Evolutionary conservation across 2,113 vertebrate species (phyloP).

Genomic region (Chrysemys picta): DNA sequence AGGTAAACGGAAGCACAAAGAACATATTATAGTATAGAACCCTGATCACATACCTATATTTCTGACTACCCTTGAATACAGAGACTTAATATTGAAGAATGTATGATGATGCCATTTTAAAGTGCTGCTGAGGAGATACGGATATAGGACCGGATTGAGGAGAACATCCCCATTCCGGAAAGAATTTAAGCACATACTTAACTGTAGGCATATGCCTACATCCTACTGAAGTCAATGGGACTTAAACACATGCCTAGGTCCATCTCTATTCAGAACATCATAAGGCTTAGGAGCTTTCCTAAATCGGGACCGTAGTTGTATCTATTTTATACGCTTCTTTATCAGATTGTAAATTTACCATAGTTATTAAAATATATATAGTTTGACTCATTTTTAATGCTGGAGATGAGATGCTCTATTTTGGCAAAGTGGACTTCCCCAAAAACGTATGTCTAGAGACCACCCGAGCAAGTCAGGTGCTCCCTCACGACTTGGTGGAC

Average conservation of each 20-base stretch:
- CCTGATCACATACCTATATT: neutral
- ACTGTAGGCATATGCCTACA: neutral
- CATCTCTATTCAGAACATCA: neutral
- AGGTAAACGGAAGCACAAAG: slow-evolving; percentile 64
- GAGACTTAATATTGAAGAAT: slow-evolving; percentile 46
- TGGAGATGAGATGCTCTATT: neutral
- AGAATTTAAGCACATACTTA: neutral
- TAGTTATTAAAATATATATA: neutral
- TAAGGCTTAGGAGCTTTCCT: neutral
- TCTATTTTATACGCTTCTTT: neutral
- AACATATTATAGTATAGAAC: slow-evolving; percentile 38
- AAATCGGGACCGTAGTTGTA: neutral
- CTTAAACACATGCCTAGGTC: neutral
- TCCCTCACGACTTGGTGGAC: fast-evolving
- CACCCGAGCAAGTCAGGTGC: neutral
- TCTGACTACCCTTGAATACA: slow-evolving; percentile 35
- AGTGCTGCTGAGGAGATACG: slow-evolving; percentile 14
- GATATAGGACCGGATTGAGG: neutral
- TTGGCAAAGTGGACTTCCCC: neutral
- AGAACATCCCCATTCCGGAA: neutral
- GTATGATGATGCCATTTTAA: neutral
- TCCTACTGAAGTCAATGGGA: neutral
- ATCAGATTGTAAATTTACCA: neutral
- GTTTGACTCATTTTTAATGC: neutral
- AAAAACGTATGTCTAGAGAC: neutral